A percentile compares a stretch with the other conserved stretches of the same genome.
These are phyloP conservation scores for Tautogolabrus adspersus DNA, from an alignment of 2,113 vertebrate species.

Conservation along the genomic window DNA sequence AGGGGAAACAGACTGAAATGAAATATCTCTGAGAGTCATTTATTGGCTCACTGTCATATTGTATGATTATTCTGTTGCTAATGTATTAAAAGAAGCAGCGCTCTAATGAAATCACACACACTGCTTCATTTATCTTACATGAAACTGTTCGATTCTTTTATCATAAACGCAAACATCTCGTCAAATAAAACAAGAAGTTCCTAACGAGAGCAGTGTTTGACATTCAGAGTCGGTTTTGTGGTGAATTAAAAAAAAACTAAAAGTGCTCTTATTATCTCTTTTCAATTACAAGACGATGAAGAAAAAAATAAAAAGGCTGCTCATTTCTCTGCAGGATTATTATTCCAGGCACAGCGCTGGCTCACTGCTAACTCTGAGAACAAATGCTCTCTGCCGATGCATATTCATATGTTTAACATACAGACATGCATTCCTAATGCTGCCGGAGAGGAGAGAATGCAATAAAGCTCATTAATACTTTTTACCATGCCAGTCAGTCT, in stretches of 20 bases:
- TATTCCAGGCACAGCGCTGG: conserved; percentile 82
- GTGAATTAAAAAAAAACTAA: conserved; percentile 26
- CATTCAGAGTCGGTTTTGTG: conserved; percentile 26
- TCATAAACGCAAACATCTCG: conserved; percentile 28
- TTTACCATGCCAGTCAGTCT: conserved; percentile 78
- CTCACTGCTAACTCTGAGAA: conserved; percentile 78
- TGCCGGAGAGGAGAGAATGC: conserved; percentile 70
- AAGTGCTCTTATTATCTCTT: conserved; percentile 39
- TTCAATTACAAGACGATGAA: conserved; percentile 55
- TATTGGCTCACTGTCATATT: too few species aligned
- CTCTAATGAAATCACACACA: conserved; percentile 1
- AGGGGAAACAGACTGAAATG: conserved; percentile 3
- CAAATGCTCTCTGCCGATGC: conserved; percentile 80
- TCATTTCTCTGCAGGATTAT: conserved; percentile 68
- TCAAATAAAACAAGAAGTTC: neutral
- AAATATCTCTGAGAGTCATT: neutral
- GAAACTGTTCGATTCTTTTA: conserved; percentile 26
- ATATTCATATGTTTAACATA: conserved; percentile 89
- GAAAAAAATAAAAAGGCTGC: conserved; percentile 32
- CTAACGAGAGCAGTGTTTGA: conserved; percentile 16
- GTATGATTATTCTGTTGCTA: neutral
- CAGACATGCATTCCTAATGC: conserved; percentile 83
- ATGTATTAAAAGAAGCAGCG: conserved; percentile 4
- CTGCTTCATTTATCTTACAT: conserved; percentile 45
- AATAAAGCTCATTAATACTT: conserved; percentile 80